These are phyloP conservation scores for Nemurella pictetii DNA, from an alignment of 2,888 invertebrate genomes.

Conservation along the genomic window DNA sequence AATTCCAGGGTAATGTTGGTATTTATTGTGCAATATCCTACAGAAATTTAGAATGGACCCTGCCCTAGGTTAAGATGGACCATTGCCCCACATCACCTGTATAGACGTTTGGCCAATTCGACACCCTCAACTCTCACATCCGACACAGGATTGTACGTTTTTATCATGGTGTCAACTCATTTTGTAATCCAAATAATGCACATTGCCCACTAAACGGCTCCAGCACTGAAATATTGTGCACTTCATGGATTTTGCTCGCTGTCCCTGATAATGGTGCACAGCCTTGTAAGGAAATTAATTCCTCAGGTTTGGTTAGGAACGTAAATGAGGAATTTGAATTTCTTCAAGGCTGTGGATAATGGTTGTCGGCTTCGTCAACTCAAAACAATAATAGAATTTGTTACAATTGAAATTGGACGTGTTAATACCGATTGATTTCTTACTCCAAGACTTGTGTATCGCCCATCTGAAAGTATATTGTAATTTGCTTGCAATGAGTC, in stretches of 20 bases:
- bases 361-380: neutral
- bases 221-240: neutral
- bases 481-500: conserved; percentile 64
- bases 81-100: conserved; percentile 52
- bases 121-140: conserved; percentile 59
- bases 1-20: neutral
- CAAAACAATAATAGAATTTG: neutral
- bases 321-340: neutral
- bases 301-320: neutral
- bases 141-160: conserved; percentile 56
- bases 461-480: neutral
- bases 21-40: conserved; percentile 16
- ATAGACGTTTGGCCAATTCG: conserved; percentile 60
- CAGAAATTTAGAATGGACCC: neutral
- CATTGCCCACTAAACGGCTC: neutral
- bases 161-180: conserved; percentile 61
- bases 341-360: neutral
- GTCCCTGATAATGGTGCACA: neutral
- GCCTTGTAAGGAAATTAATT: neutral
- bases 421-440: neutral
- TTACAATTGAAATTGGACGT: neutral
- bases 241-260: neutral
- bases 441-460: neutral
- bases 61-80: conserved; percentile 26
- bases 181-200: conserved; percentile 45